Conservation (phyloP, 2,113 vertebrate genomes). For the Alectura lathami region DNA sequence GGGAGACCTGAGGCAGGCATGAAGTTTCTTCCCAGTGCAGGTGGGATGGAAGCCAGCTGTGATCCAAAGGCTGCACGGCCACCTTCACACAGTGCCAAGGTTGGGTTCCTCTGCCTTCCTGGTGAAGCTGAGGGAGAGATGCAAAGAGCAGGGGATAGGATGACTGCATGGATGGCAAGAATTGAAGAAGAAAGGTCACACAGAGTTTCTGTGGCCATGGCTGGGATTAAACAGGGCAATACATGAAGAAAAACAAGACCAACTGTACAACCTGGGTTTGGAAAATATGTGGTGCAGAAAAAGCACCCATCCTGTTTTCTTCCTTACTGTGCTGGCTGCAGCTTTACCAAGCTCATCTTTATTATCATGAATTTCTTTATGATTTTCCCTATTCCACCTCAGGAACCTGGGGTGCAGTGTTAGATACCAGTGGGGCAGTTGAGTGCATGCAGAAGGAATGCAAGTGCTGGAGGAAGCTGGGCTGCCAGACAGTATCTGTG, state of each 20-base stretch:
- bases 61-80: fast-evolving
- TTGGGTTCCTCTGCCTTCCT: neutral
- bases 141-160: neutral
- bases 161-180: neutral
- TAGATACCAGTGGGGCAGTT: neutral
- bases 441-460: constrained; percentile 12
- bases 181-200: neutral
- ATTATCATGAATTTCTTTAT: neutral
- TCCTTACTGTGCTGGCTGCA: neutral
- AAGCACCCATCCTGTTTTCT: neutral
- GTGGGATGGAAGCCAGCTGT: neutral
- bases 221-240: neutral
- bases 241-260: neutral
- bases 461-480: neutral
- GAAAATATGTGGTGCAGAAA: neutral
- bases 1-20: fast-evolving
- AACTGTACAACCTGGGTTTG: neutral
- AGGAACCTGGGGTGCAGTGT: fast-evolving
- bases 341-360: neutral
- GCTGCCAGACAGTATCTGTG: neutral
- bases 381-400: neutral
- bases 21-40: neutral
- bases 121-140: neutral
- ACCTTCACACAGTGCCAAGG: fast-evolving
- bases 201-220: neutral